These are phyloP conservation scores for Hydrotaea cyrtoneurina DNA, from an alignment of 2,888 invertebrate genomes.

Conservation along the genomic window DNA sequence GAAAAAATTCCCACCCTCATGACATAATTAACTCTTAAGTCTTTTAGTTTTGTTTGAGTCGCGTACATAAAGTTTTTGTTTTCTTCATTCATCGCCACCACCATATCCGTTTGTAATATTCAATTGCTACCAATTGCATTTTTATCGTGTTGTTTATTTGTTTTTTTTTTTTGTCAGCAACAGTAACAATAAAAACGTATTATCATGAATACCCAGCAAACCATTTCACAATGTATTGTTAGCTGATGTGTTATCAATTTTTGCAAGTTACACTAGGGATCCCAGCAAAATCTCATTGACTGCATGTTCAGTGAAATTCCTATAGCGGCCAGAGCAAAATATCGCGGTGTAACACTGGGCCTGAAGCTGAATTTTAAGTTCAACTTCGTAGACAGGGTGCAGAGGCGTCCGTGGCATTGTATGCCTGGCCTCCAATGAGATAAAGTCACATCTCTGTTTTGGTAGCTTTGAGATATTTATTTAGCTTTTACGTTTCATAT, in stretches of 20 bases:
- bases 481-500: no score
- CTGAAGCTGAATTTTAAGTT: no score
- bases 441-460: no score
- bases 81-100: background rate
- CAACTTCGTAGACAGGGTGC: no score
- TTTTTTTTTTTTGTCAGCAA: background rate
- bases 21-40: slow-evolving; percentile 78
- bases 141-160: slow-evolving; percentile 34
- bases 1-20: slow-evolving; percentile 79
- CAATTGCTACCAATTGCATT: slow-evolving; percentile 63
- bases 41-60: slow-evolving; percentile 16
- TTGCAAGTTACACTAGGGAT: no score
- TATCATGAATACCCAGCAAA: background rate
- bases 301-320: no score
- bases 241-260: background rate
- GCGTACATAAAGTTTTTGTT: background rate
- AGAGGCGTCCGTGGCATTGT: no score
- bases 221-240: background rate
- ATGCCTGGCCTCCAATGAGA: no score
- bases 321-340: no score
- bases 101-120: slow-evolving; percentile 62
- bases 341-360: no score
- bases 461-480: no score
- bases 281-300: no score
- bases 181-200: background rate